A percentile compares a stretch with the other conserved stretches of the same genome.
Conservation (phyloP, 2,888 invertebrate species). For the Meloe dianella region DNA sequence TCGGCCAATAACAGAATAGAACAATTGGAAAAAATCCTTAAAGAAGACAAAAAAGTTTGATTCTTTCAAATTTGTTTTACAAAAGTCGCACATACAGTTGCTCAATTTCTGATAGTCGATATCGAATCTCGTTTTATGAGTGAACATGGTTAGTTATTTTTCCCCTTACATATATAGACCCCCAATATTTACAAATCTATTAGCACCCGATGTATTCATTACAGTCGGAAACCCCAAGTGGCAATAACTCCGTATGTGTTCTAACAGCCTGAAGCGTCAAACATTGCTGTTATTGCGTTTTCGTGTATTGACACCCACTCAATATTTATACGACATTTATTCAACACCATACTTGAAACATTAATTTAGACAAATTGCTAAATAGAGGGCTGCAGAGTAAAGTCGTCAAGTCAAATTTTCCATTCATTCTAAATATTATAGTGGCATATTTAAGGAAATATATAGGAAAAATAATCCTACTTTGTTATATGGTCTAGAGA, state of each 20-base stretch:
- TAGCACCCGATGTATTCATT: conserved; percentile 54
- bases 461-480: neutral
- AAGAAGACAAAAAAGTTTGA: too few species aligned
- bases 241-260: conserved; percentile 38
- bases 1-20: too few species aligned
- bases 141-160: conserved; percentile 23
- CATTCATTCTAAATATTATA: neutral
- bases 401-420: neutral
- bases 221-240: conserved; percentile 49
- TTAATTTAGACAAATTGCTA: conserved; percentile 19
- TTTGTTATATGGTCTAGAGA: neutral
- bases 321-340: conserved; percentile 26
- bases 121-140: neutral
- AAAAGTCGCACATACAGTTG: too few species aligned
- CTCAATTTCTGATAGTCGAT: neutral
- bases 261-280: conserved; percentile 34
- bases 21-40: too few species aligned
- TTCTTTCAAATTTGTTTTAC: neutral
- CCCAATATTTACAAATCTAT: conserved; percentile 57
- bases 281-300: conserved; percentile 48
- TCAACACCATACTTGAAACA: conserved; percentile 21
- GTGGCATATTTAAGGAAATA: neutral
- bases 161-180: conserved; percentile 25
- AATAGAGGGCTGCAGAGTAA: neutral
- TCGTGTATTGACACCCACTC: conserved; percentile 46